Conservation (phyloP, 2,888 invertebrate genomes). For the Drosophila parthenogenetica region DNA sequence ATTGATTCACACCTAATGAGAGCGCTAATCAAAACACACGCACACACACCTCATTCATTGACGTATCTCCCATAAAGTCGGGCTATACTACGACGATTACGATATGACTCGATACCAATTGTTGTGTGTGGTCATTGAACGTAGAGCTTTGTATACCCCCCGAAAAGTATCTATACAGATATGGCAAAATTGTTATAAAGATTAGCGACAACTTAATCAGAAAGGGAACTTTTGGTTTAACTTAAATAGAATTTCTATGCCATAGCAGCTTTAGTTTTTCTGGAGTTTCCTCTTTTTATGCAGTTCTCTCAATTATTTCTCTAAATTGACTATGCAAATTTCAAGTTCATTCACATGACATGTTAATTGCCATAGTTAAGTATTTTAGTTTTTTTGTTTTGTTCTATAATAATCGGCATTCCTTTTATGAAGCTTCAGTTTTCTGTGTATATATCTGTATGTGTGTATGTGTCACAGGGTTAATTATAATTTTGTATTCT, state of each 20-base stretch:
- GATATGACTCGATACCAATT: slow-evolving; percentile 24
- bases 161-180: slow-evolving; percentile 11
- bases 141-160: slow-evolving; percentile 6
- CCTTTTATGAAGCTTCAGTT: slow-evolving; percentile 25
- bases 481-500: slow-evolving; percentile 56
- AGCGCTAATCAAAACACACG: slow-evolving; percentile 46
- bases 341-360: slow-evolving; percentile 58
- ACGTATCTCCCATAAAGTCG: slow-evolving; percentile 14
- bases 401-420: slow-evolving; percentile 21
- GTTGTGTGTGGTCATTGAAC: slow-evolving; percentile 57
- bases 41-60: slow-evolving; percentile 8
- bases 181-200: slow-evolving; percentile 8
- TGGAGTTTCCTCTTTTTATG: background rate
- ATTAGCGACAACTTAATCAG: slow-evolving; percentile 6
- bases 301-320: too few species aligned
- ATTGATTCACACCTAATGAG: slow-evolving; percentile 57
- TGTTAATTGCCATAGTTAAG: slow-evolving; percentile 51
- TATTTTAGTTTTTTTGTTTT: slow-evolving; percentile 34
- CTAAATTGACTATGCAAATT: slow-evolving; percentile 51
- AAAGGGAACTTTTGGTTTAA: background rate
- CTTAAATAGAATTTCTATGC: background rate
- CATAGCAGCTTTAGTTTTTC: background rate
- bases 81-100: slow-evolving; percentile 18
- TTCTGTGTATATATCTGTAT: background rate
- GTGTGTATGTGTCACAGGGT: slow-evolving; percentile 19